Conservation (phyloP, 2,113 vertebrate species). For the Romanogobio albipinnatus region DNA sequence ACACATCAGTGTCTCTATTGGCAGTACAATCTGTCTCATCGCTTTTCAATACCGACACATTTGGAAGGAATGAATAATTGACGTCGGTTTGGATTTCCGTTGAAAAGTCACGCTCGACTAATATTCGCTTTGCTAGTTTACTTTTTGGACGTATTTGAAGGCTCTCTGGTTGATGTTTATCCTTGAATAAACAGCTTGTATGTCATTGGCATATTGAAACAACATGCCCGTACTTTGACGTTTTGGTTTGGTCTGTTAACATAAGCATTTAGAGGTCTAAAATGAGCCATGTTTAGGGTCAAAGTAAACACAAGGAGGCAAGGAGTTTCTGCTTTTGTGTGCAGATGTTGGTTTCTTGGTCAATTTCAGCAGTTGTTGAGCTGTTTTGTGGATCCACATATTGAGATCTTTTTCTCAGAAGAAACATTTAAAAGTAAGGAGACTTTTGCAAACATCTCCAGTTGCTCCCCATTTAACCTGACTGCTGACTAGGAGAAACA, state of each 20-base stretch:
- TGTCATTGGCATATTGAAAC: background rate
- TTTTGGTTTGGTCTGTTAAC: background rate
- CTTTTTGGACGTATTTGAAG: background rate
- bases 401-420: background rate
- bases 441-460: background rate
- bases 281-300: background rate
- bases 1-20: slow-evolving; percentile 4
- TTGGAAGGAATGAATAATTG: slow-evolving; percentile 4
- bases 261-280: background rate
- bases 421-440: background rate
- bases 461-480: background rate
- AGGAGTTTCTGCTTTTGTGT: background rate
- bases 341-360: background rate
- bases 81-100: background rate
- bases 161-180: background rate
- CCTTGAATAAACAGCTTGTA: background rate
- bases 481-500: background rate
- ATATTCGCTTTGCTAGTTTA: background rate
- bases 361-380: background rate
- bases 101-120: background rate
- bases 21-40: background rate
- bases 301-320: background rate
- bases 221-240: background rate
- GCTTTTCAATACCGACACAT: slow-evolving; percentile 11
- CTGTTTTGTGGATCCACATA: background rate